These are phyloP conservation scores for Casuarius casuarius DNA, from an alignment of 2,113 vertebrate genomes.

Conservation along the genomic window DNA sequence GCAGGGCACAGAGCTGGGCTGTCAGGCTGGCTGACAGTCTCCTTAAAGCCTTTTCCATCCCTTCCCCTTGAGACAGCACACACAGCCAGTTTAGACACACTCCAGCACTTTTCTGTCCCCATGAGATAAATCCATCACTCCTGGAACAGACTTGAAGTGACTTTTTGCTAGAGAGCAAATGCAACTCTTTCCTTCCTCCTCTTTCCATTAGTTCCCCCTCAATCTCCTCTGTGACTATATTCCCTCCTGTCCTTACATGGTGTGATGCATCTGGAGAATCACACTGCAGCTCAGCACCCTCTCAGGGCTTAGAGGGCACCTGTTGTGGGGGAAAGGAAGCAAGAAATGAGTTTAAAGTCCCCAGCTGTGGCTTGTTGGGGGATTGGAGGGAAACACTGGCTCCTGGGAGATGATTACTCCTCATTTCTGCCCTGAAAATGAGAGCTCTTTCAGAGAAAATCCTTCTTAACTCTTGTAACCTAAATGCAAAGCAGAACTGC, in stretches of 20 bases:
- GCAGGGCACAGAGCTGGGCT: neutral
- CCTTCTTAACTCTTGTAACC: neutral
- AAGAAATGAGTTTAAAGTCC: neutral
- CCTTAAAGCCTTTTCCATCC: neutral
- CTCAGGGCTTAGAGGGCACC: neutral
- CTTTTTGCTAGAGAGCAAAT: neutral
- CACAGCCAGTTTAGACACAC: neutral
- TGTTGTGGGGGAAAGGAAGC: neutral
- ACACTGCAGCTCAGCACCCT: neutral
- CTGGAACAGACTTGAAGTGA: neutral
- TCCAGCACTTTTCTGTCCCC: neutral
- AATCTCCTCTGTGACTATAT: neutral
- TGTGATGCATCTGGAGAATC: neutral
- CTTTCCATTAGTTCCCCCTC: neutral
- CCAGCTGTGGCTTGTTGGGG: neutral
- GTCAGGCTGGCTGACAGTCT: neutral
- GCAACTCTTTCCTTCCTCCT: neutral
- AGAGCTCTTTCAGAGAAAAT: neutral
- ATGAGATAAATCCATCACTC: conserved; percentile 38
- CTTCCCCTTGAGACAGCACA: neutral
- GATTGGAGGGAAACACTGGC: neutral
- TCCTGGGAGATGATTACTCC: neutral
- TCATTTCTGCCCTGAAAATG: neutral
- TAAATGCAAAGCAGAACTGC: neutral
- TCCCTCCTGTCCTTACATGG: neutral